Evolutionary conservation across 2,113 vertebrate genomes (phyloP).

Genomic region (Tychaedon coryphoeus): DNA sequence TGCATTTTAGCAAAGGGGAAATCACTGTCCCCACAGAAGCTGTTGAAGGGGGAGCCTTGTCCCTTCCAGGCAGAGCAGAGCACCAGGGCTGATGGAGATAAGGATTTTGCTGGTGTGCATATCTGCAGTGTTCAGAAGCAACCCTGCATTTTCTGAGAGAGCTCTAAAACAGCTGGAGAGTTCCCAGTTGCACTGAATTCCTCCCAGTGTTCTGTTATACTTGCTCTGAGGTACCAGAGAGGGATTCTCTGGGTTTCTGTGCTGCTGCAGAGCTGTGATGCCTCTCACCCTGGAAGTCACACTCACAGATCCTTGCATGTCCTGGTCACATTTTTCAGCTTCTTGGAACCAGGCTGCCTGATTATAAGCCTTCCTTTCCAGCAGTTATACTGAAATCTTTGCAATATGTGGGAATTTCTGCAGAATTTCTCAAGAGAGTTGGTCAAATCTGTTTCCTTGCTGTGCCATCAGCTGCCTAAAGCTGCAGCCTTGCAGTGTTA

Average conservation of each 20-base stretch:
- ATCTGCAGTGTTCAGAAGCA: not conserved
- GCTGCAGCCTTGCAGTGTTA: not conserved
- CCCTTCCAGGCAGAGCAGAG: not conserved
- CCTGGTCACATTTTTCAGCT: not conserved
- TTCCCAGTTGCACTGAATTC: not conserved
- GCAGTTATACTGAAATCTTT: not conserved
- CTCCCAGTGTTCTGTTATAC: fast-evolving
- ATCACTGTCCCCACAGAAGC: not conserved
- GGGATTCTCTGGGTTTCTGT: not conserved
- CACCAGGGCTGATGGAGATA: not conserved
- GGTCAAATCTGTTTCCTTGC: not conserved
- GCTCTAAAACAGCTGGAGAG: not conserved
- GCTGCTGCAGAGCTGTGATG: not conserved
- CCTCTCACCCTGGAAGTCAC: too few relatives aligned
- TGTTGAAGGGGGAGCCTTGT: not conserved
- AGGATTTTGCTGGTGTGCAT: not conserved
- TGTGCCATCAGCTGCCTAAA: not conserved
- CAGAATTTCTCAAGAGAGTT: not conserved
- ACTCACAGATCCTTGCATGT: not conserved
- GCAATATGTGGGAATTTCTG: not conserved
- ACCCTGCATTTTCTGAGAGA: not conserved
- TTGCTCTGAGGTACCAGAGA: not conserved
- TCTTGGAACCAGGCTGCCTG: not conserved
- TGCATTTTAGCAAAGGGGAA: not conserved
- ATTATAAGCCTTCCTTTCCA: not conserved